Conservation (phyloP, 2,888 invertebrate genomes). For the Meandrusa payeni region DNA sequence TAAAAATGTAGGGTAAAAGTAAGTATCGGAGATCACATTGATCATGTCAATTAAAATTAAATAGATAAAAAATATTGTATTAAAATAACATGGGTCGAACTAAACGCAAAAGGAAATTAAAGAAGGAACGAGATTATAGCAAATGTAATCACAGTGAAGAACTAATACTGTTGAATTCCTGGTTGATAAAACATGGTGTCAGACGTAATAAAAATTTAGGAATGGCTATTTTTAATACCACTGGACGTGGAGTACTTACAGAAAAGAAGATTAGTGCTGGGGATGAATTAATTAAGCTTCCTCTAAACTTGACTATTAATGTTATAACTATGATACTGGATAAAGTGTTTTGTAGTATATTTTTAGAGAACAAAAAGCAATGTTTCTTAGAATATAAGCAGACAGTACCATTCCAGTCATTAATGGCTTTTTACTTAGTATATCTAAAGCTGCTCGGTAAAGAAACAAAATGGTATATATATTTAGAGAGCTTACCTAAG, state of each 20-base stretch:
- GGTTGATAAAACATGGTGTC: conserved; percentile 80
- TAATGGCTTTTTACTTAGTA: conserved; percentile 87
- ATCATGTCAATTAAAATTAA: conserved; percentile 6
- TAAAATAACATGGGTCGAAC: conserved; percentile 73
- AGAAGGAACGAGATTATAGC: conserved; percentile 48
- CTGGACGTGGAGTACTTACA: conserved; percentile 88
- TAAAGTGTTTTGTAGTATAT: conserved; percentile 72
- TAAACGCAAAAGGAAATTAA: conserved; percentile 58
- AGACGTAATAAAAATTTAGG: conserved; percentile 77
- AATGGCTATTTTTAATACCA: conserved; percentile 81
- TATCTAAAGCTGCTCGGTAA: conserved; percentile 82
- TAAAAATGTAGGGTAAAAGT: too few species aligned
- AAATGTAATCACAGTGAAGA: conserved; percentile 55
- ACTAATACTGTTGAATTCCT: conserved; percentile 72
- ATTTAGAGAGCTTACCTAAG: conserved; percentile 85
- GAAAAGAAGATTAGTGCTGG: conserved; percentile 75
- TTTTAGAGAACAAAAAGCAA: conserved; percentile 63
- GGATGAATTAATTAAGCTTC: conserved; percentile 82
- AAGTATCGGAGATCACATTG: too few species aligned
- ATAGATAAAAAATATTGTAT: conserved; percentile 9
- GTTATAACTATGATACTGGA: conserved; percentile 78
- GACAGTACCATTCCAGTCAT: conserved; percentile 83
- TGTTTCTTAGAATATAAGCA: conserved; percentile 59
- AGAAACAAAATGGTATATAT: conserved; percentile 82
- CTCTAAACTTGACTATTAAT: conserved; percentile 81